Evolutionary conservation across 2,797 vertebrate genomes (phyloP).

Genomic region (Nyctalus aviator): DNA sequence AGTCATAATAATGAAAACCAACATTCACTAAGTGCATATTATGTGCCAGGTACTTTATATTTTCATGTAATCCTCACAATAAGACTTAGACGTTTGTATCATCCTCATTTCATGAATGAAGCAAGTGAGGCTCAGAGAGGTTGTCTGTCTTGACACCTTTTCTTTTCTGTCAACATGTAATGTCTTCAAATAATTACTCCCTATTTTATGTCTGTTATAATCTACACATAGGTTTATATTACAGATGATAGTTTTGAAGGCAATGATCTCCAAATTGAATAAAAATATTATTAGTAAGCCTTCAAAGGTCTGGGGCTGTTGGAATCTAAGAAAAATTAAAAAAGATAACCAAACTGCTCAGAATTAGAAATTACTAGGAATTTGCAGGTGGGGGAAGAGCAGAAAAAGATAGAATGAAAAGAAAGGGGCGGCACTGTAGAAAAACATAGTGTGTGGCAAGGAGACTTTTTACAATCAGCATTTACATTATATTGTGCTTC

Average conservation of each 20-base stretch:
- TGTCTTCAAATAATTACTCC: not conserved
- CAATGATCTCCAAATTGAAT: not conserved
- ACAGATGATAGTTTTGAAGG: not conserved
- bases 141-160: not conserved
- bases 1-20: constrained; percentile 10
- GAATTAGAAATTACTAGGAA: not conserved
- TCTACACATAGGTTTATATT: not conserved
- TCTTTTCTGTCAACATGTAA: not conserved
- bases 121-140: not conserved
- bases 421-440: not conserved
- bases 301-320: not conserved
- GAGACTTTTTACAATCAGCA: not conserved
- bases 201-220: not conserved
- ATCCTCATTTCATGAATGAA: not conserved
- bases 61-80: not conserved
- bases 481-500: constrained; percentile 27
- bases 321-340: not conserved
- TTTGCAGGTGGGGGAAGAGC: not conserved
- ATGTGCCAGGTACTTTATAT: not conserved
- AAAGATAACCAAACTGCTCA: not conserved
- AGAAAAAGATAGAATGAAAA: not conserved
- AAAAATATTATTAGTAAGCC: not conserved
- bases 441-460: not conserved
- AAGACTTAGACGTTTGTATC: not conserved
- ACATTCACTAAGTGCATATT: not conserved